These are phyloP conservation scores for Apotomis turbidana DNA, from an alignment of 2,888 invertebrate species.

Conservation along the genomic window DNA sequence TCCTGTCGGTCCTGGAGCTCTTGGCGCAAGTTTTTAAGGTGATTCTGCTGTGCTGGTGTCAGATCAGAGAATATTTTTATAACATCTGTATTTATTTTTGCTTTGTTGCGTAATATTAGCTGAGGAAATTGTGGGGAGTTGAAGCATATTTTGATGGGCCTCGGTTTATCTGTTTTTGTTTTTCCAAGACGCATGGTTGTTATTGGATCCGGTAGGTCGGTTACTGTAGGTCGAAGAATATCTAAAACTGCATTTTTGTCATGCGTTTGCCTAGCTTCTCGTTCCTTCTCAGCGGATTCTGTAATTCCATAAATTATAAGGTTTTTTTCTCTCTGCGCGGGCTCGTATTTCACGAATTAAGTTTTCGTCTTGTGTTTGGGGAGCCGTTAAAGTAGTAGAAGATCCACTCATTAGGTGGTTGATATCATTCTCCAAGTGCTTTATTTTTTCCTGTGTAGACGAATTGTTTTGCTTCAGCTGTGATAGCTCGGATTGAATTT, in stretches of 20 bases:
- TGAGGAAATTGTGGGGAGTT: background rate
- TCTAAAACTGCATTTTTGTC: background rate
- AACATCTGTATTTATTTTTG: background rate
- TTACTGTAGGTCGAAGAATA: background rate
- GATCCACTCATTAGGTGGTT: background rate
- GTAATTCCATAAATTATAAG: constrained; percentile 1
- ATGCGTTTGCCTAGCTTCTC: background rate
- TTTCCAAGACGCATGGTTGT: background rate
- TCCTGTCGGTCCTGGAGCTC: background rate
- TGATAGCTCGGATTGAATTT: background rate
- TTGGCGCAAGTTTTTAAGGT: no score
- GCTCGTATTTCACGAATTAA: constrained; percentile 4
- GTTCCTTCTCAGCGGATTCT: background rate
- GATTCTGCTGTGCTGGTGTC: background rate
- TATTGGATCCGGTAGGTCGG: background rate
- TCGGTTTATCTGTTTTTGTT: background rate
- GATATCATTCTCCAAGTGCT: background rate
- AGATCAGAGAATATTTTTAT: constrained; percentile 1
- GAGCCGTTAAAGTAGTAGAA: background rate
- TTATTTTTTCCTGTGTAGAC: background rate
- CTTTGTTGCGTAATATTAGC: background rate
- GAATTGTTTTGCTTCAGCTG: constrained; percentile 1
- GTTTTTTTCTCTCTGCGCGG: constrained; percentile 8
- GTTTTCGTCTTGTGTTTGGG: background rate
- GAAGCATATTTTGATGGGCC: constrained; percentile 1